phyloP scores from a whole-genome alignment of 1,140 invertebrate genomes.

The Lineus longissimus region DNA sequence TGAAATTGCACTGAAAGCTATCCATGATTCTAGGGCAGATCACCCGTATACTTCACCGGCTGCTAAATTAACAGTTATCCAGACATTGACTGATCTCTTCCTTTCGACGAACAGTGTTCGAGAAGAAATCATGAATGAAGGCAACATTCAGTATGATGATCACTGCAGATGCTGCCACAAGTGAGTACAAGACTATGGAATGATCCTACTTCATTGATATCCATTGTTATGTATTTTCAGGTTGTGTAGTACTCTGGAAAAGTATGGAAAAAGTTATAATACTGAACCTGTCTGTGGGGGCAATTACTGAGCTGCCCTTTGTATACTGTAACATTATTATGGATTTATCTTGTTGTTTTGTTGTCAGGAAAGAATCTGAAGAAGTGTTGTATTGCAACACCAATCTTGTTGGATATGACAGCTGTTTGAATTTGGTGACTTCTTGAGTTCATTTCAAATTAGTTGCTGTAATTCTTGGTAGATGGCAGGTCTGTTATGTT shows the following conservation, averaged over 20 bases:
- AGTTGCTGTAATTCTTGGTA: no score
- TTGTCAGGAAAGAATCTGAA: no score
- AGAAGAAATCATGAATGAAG: constrained; percentile 90
- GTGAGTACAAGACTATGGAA: constrained; percentile 32
- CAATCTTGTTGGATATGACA: no score
- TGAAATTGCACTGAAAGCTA: constrained; percentile 56
- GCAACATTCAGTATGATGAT: constrained; percentile 86
- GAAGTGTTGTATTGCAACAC: no score
- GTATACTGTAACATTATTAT: no score
- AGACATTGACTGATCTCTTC: constrained; percentile 90
- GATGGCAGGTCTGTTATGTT: no score
- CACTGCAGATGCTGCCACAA: constrained; percentile 89
- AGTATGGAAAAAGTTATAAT: no score
- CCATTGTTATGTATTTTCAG: background rate
- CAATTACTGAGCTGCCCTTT: no score
- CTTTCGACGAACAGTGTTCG: constrained; percentile 87
- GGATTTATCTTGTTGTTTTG: no score
- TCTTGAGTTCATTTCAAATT: no score
- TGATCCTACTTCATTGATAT: background rate
- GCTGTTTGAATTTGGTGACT: no score
- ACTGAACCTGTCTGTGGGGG: no score
- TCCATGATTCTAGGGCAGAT: constrained; percentile 35
- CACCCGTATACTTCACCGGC: constrained; percentile 85
- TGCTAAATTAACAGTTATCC: constrained; percentile 78
- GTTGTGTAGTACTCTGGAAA: background rate